Evolutionary conservation across 2,113 vertebrate genomes (phyloP).

Genomic region (Calonectris borealis): DNA sequence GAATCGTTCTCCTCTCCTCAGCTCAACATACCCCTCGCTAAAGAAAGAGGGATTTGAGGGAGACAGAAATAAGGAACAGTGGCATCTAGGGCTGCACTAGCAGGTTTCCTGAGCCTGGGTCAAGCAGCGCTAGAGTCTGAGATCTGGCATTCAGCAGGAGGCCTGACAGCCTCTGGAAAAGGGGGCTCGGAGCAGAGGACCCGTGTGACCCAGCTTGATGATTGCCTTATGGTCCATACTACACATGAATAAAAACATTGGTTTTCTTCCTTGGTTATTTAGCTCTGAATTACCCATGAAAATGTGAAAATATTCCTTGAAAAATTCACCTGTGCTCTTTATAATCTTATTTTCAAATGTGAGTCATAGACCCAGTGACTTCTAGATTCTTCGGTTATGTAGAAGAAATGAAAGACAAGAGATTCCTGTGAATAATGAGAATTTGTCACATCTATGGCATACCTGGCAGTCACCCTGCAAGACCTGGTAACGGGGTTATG

Average conservation of each 20-base stretch:
- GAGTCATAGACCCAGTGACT: neutral
- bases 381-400: neutral
- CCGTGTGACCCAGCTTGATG: neutral
- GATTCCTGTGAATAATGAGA: neutral
- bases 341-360: neutral
- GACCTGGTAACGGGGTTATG: neutral
- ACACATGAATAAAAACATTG: neutral
- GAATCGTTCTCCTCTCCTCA: neutral
- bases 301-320: neutral
- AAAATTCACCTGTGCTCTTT: neutral
- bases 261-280: neutral
- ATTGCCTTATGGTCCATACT: neutral
- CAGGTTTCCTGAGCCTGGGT: neutral
- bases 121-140: neutral
- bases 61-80: neutral
- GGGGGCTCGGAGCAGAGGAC: neutral
- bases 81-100: neutral
- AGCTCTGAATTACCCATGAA: neutral
- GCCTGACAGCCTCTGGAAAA: neutral
- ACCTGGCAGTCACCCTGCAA: rapidly evolving
- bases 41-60: neutral
- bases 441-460: neutral
- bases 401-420: neutral
- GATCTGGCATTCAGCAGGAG: neutral
- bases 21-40: neutral